Base-by-base conservation (phyloP, 1,140 invertebrate species). In the Nautilus pompilius region DNA sequence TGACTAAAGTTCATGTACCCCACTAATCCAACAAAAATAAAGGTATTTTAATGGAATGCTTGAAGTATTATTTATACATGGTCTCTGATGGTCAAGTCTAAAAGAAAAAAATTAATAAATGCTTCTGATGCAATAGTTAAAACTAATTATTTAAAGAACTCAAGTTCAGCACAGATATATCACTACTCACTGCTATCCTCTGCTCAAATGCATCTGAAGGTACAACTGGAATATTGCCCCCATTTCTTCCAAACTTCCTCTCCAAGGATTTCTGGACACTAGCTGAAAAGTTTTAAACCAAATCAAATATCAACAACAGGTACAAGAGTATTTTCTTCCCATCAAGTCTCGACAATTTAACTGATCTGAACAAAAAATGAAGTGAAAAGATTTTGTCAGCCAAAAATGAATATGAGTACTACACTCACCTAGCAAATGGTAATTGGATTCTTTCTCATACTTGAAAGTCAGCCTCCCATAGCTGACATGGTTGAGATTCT, bases 211-310 rank as follows among this genome's bases (percentile, higher is more conserved):
- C 86, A 80, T 93, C 90, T 2, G 93, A 96, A 22, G 97, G 95
- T 20, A 90, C 90, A 46, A 99, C 91, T 26, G 95, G 95, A 80
- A 99, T 96, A 66, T 89, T 88, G n/a, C 94, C 93, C 56, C 93
- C 93, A 30, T 95, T 91, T 73, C 91, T 90, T 34, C 95, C 95
- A 83, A 99, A 98, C 74, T 95, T 90, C 78, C 93, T 88, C 84
- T 99, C 96, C 69, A 99, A 83, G n/a, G 96, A 99, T 83, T 98
- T 93, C 86, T 99, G 95, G 24, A 99, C 97, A 79, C 95, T 98
- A 87, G 97, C 95, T 96, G 84, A 54, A 84, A 85, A 63, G 51
- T 8, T 69, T 57, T 75, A 63, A 46, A 33, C 46, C 51, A 45
- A 62, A 63, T 24, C 5, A 53, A 24, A 53, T 6, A 24, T 53